Evolutionary conservation across 1,140 invertebrate genomes (phyloP), one percentile per base, ranked within the genome.

Genomic region (Drosophila funebris): DNA sequence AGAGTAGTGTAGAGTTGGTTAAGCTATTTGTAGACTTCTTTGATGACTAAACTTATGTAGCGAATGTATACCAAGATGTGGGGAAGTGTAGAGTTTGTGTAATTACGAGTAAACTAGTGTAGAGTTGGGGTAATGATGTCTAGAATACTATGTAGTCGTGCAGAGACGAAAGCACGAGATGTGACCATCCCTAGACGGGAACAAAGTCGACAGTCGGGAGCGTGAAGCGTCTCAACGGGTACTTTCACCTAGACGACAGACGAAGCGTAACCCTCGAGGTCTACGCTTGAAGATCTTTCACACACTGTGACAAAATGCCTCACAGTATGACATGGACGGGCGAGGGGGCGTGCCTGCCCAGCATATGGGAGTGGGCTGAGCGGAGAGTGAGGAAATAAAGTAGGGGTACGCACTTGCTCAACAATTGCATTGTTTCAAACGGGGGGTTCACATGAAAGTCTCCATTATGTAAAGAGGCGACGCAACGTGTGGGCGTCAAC

Each of bases 401-500:
- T 4, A 24, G 41, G 58, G 50, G 18, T 18, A 43, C 56, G 63
- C 46, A 68, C 63, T 73, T 80, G 70, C 81, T 71, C 82, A 87
- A 87, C 77, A 74, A 80, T 87, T 78, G 70, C 64, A 81, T 78
- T 85, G 82, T 85, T 66, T 44, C 33, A 13, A 4, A n/a, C n/a
- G 37, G 48, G 60, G 57, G 39, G 78, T 74, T 77, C 69, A 61
- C 81, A 74, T 73, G 81, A 63, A 73, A 56, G 36, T 58, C 56
- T 46, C 56, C 76, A 84, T 84, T 84, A 84, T 84, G 73, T 84
- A 84, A 84, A 84, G 76, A 72, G 76, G 76, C 76, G 62, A 84
- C 81, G 81, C 81, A 85, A 85, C 60, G 62, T 82, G 82, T 87
- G 82, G 82, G 82, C 82, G 82, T 85, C 54, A 81, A 81, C 78